Evolutionary conservation across 2,888 invertebrate genomes (phyloP), one percentile per base, ranked within the genome.

Genomic region (Fragum fragum): DNA sequence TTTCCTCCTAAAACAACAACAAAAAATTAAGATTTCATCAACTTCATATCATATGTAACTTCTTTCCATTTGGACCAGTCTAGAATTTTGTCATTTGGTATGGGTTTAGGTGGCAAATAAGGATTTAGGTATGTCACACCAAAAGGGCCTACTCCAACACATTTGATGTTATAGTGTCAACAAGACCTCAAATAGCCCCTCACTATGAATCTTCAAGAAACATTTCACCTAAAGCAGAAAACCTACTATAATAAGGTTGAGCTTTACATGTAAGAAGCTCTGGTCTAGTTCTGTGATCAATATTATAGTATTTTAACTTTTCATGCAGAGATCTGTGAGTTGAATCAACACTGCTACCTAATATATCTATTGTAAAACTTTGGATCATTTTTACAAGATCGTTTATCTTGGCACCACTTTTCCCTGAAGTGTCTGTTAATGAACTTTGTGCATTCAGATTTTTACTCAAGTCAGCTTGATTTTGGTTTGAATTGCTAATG

Each of bases 191-290:
- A n/a, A n/a, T n/a, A n/a, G n/a, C n/a, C n/a, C n/a, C n/a, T n/a
- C n/a, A 14, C 39, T 14, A 47, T 9, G 47, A 47, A 70, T 70
- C 53, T 32, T 59, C 59, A 39, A 85, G 59, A 88, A 92, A 96
- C 95, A 97, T 97, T 95, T 98, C 97, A 0, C 98, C 97, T 81
- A 97, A 96, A 85, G 97, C 95, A 21, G 97, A 97, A 93, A 97
- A 96, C 91, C 97, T 96, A 94, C 97, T 97, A 81, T 97, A 94
- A 94, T 97, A 98, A 21, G 97, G 96, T 76, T 97, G 97, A 1
- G 97, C 97, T 71, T 96, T 96, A 90, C 98, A 98, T 66, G 96
- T 96, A 76, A 98, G 95, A 18, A 97, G 92, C 81, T 97, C 82
- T 26, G 91, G 91, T 28, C 86, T 85, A 23, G 79, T 55, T 68